Evolutionary conservation across 23 tunicate genomes (phyloP).

Genomic region (Trididemnum miniatum): DNA sequence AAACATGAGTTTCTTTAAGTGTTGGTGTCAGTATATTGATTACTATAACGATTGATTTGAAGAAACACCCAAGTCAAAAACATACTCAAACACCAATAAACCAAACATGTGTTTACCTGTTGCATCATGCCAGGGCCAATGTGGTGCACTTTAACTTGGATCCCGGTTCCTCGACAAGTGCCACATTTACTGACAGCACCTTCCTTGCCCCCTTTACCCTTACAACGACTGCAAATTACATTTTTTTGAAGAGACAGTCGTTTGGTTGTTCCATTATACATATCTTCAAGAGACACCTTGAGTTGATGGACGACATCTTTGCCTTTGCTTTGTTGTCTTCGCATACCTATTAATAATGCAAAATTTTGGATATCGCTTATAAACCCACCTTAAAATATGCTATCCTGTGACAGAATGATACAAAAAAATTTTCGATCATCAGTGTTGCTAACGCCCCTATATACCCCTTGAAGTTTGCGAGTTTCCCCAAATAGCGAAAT

Average conservation of each 20-base stretch:
- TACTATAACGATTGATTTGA: neutral
- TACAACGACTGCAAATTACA: slow-evolving; percentile 87
- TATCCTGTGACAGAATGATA: too few relatives aligned
- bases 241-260: slow-evolving; percentile 88
- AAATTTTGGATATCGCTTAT: too few relatives aligned
- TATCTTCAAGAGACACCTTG: slow-evolving; percentile 90
- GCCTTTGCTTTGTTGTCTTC: slow-evolving; percentile 73
- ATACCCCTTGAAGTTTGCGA: too few relatives aligned
- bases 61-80: neutral
- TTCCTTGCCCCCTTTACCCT: slow-evolving; percentile 91
- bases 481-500: too few relatives aligned
- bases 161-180: slow-evolving; percentile 91
- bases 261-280: slow-evolving; percentile 96
- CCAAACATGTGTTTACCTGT: too few relatives aligned
- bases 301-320: slow-evolving; percentile 97
- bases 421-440: too few relatives aligned
- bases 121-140: slow-evolving; percentile 99
- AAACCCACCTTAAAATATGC: too few relatives aligned
- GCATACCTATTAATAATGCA: too few relatives aligned
- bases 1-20: too few relatives aligned
- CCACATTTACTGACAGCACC: slow-evolving; percentile 79
- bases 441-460: too few relatives aligned
- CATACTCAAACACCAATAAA: too few relatives aligned
- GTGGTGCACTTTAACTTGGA: slow-evolving; percentile 82
- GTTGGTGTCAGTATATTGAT: too few relatives aligned